A percentile compares a stretch with the other conserved stretches of the same genome.
phyloP scores from a whole-genome alignment of 2,888 invertebrate species.

The Leptogaster cylindrica region DNA sequence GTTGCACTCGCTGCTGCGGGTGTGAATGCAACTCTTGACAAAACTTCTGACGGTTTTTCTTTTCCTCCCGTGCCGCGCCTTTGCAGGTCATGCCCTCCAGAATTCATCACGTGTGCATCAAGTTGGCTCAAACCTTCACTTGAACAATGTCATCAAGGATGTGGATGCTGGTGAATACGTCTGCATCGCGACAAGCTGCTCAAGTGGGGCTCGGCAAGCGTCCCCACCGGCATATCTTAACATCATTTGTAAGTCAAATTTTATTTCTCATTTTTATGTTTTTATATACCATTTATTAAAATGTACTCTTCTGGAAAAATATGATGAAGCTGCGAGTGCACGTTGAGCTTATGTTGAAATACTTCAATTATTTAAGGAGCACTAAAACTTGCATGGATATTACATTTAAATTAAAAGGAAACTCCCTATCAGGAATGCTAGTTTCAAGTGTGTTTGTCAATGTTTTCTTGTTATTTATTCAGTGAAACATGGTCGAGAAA shows the following conservation, averaged over 20 bases:
- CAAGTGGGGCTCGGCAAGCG: conserved; percentile 61
- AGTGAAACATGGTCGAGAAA: too few species aligned
- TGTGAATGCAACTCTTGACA: conserved; percentile 8
- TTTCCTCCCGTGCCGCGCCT: conserved; percentile 39
- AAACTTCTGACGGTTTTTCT: background rate
- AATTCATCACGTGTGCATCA: conserved; percentile 58
- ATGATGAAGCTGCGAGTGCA: background rate
- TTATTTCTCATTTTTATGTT: background rate
- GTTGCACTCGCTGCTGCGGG: background rate
- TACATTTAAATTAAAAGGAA: conserved; percentile 15
- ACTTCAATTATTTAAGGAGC: background rate
- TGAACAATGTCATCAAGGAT: conserved; percentile 56
- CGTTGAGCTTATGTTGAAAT: too few species aligned
- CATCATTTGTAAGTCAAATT: conserved; percentile 59
- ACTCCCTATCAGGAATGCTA: too few species aligned
- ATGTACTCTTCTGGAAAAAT: background rate
- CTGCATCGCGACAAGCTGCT: conserved; percentile 59
- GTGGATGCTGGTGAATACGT: conserved; percentile 60
- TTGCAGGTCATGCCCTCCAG: conserved; percentile 57
- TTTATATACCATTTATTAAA: background rate
- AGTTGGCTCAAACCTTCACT: conserved; percentile 59
- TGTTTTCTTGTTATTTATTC: too few species aligned
- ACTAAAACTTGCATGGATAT: background rate
- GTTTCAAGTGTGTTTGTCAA: too few species aligned
- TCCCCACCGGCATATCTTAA: conserved; percentile 60